Evolutionary conservation across 2,797 vertebrate genomes (phyloP), one percentile per base, ranked within the genome.

Genomic region (Spea hammondii): DNA sequence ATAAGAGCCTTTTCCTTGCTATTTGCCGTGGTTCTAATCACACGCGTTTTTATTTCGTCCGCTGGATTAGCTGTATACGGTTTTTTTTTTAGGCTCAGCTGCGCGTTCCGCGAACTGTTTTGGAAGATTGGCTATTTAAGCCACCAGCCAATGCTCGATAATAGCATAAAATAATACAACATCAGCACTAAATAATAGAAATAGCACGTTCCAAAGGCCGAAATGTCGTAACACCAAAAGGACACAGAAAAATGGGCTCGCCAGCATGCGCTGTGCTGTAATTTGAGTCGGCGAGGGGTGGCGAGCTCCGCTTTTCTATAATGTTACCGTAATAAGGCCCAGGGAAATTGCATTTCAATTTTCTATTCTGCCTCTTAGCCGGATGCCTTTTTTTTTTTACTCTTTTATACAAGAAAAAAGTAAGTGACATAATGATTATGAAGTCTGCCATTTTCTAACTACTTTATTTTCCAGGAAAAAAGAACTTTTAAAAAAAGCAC

Each of bases 271-370:
- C 12, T 5, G 32, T 6, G 12, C 12, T 12, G 72, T 69, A 69
- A 79, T 74, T 74, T 74, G n/a, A 69, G 54, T 49, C 78, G 13
- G 54, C 62, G 8, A 67, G 78, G 78, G 65, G 65, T 64, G 66
- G 70, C 48, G 6, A 14, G 64, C 66, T 68, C 51, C 72, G 45
- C 59, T 67, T 79, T 53, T 74, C 71, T 47, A 47, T 70, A 79
- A 74, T 79, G 78, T 14, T 68, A 47, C 54, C 1, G 64, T 74
- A 74, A 79, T 74, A 74, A 79, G 48, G 60, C 59, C 54, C 67
- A 65, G 55, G 77, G 12, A 79, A 79, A 79, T 69, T 68, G 68
- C 78, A 68, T 73, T 74, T 69, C 71, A 74, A 74, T 79, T 79
- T 79, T 69, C 78, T 79, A 69, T 79, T 74, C 65, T 69, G 65